Percentiles rank a stretch among this genome's conserved stretches.
Conservation (phyloP, 2,888 invertebrate genomes). For the Disparrhopalites patrizii region DNA sequence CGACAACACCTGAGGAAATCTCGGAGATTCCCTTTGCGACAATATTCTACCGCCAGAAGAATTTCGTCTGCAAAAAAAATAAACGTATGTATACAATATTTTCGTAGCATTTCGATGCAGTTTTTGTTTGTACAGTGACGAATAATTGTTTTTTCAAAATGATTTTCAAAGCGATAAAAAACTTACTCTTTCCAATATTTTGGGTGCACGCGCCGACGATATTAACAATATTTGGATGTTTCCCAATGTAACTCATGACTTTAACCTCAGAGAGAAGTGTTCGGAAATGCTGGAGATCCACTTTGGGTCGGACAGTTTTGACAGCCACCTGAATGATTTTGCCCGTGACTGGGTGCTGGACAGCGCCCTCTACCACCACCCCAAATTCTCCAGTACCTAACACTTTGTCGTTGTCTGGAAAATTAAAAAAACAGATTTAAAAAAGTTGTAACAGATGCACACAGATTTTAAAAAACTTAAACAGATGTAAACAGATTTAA, state of each 20-base stretch:
- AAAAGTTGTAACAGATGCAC: too few relatives aligned
- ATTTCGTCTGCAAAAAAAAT: neutral
- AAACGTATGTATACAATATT: too few relatives aligned
- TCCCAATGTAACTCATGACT: neutral
- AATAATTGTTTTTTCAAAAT: too few relatives aligned
- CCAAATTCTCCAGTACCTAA: neutral
- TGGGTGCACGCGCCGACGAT: neutral
- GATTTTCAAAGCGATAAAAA: too few relatives aligned
- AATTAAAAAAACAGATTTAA: too few relatives aligned
- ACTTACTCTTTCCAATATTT: neutral
- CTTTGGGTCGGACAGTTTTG: neutral
- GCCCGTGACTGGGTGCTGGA: neutral
- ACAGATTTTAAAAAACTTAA: too few relatives aligned
- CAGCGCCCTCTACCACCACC: neutral
- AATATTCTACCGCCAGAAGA: neutral
- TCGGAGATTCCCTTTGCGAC: neutral
- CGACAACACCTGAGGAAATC: neutral
- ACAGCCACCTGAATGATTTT: neutral
- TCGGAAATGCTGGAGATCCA: neutral
- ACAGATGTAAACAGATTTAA: too few relatives aligned
- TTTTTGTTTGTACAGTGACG: too few relatives aligned
- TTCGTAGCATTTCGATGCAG: too few relatives aligned
- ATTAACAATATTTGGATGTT: neutral
- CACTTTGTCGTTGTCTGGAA: neutral
- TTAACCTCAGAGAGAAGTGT: neutral